These are phyloP conservation scores for Germaria angustata DNA, from an alignment of 2,888 invertebrate species.

Conservation along the genomic window DNA sequence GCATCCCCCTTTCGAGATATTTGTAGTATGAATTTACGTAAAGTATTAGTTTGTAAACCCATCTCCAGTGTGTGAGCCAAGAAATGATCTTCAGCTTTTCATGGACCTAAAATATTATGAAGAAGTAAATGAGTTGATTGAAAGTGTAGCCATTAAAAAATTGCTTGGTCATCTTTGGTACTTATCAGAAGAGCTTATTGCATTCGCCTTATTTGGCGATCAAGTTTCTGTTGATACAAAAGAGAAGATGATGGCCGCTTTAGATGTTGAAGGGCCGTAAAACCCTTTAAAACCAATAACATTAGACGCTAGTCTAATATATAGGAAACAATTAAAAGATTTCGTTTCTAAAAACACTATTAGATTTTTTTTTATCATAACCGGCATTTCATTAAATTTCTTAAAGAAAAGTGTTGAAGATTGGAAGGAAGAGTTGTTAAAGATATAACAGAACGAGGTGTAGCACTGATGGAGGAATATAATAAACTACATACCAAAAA, in stretches of 20 bases:
- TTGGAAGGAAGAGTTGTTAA: slow-evolving; percentile 10
- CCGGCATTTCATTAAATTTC: no score
- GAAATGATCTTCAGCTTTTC: no score
- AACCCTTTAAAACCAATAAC: not conserved
- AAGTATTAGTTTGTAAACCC: no score
- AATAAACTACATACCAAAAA: no score
- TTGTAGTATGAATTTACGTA: not conserved
- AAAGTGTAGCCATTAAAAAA: no score
- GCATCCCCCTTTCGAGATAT: not conserved
- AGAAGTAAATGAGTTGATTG: no score
- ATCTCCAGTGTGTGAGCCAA: no score
- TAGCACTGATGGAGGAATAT: slow-evolving; percentile 10
- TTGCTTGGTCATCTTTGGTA: no score
- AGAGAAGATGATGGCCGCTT: not conserved
- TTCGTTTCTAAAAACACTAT: not conserved
- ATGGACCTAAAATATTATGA: no score
- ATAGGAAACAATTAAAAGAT: not conserved
- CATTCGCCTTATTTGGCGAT: no score
- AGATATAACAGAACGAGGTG: no score
- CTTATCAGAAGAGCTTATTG: no score
- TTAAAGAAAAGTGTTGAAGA: not conserved
- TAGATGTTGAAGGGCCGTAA: not conserved
- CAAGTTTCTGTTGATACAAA: not conserved
- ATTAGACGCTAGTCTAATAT: not conserved
- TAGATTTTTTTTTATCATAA: slow-evolving; percentile 2